Evolutionary conservation across 2,888 invertebrate species (phyloP), one percentile per base, ranked within the genome.

Genomic region (Epirrita christyi): DNA sequence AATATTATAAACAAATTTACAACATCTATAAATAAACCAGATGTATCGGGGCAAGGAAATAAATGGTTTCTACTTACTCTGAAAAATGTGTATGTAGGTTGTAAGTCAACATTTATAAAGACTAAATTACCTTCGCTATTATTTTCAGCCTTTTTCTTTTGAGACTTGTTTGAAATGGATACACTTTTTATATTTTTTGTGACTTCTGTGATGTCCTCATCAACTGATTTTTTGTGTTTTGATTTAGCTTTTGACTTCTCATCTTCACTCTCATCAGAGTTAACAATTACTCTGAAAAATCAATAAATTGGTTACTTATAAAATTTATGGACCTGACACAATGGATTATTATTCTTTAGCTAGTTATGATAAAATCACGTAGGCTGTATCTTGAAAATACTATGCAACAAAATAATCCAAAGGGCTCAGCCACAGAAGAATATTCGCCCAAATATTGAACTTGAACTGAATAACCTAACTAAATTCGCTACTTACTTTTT

Each of bases 141-240:
- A 38, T 63, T 62, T 59, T 78, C 83, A 40, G 64, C 72, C 64
- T 84, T 88, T 66, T 92, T 92, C 76, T 93, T 93, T 66, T 85
- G 85, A 73, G 86, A 81, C 73, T 94, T 93, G 60, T 89, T 93
- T 54, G 93, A 90, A 52, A 94, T 88, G 64, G 93, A 93, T 45
- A 94, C 80, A 83, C 94, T 94, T 74, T 93, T 93, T 1, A 94
- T 81, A 66, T 90, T 93, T 51, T 93, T 93, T 70, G 93, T 88
- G 73, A 94, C 88, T 69, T 92, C 88, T 59, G 92, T 86, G 45
- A 93, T 79, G 72, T 93, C 87, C 67, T 92, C 85, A 67, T 92
- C 85, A 55, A 87, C 78, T 58, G 88, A 85, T 73, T 93, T 88
- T 75, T 91, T 93, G 59, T 90, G 88, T 71, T 93, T 93, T 9